Base-by-base conservation (phyloP, 2,113 vertebrate species). In the Salvator merianae region DNA sequence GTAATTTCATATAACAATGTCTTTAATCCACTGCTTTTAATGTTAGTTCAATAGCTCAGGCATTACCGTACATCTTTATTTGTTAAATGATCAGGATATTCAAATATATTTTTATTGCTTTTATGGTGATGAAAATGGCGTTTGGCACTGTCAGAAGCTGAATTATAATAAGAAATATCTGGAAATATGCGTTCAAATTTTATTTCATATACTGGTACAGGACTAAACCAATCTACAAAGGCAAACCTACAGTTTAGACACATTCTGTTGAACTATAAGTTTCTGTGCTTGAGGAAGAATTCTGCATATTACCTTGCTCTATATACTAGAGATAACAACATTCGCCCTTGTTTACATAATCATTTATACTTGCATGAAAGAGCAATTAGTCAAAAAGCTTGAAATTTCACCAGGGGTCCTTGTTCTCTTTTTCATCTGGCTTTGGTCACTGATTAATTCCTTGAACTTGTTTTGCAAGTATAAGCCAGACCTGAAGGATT, bases 321-420 rank as follows among this genome's bases (percentile, higher is more conserved):
- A 77, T 32, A 50, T 6, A 30, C 36, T 66, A 43, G 9, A 55
- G 65, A 55, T 28, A 84, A 59, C 32, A 76, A 50, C 26, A 12
- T 13, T 47, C n/a, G 40, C 5, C 74, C 55, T 74, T 83, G n/a
- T 74, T 66, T 66, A 76, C 62, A 83, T 55, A 66, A 83, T 83
- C n/a, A 68, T 47, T 76, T 83, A 36, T 76, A 53, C 20, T 76
- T 40, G 24, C 40, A 77, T 76, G 47, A 83, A 53, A 83, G 36
- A 69, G 47, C 32, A 18, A 28, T 70, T 69, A 20, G 73, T 76
- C 14, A 30, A 66, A 38, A 10, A 47, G 5, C 10, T 55, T 76
- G 72, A 65, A 53, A 55, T 77, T 68, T 77, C 82, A 77, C 50
- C 40, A 76, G 43, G 43, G 32, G 2, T 18, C 47, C 18, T 55